Evolutionary conservation across 1,140 invertebrate genomes (phyloP).

Genomic region (Drosophila subpulchrella): DNA sequence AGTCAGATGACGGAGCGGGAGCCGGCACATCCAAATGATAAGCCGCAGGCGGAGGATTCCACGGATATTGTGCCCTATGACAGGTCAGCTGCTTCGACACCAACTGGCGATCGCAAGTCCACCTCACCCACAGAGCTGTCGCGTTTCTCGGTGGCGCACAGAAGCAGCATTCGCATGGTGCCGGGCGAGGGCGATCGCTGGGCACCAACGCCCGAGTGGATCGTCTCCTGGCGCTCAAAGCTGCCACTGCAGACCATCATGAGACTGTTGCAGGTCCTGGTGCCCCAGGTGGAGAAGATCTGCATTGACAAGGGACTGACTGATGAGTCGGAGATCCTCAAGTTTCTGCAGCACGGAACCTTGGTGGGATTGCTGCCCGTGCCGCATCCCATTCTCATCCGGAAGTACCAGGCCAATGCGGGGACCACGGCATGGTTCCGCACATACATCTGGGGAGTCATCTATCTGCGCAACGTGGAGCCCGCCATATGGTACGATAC

Average conservation of each 20-base stretch:
- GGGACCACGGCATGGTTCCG: slow-evolving; percentile 99
- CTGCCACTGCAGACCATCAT: slow-evolving; percentile 99
- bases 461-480: slow-evolving; percentile 99
- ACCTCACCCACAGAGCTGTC: slow-evolving; percentile 60
- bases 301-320: slow-evolving; percentile 99
- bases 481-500: slow-evolving; percentile 99
- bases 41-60: slow-evolving; percentile 36
- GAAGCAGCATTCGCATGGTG: slow-evolving; percentile 81
- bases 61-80: slow-evolving; percentile 56
- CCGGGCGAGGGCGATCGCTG: slow-evolving; percentile 86
- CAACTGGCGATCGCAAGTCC: slow-evolving; percentile 53
- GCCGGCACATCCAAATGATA: slow-evolving; percentile 90
- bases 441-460: slow-evolving; percentile 99
- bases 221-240: slow-evolving; percentile 98
- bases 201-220: slow-evolving; percentile 97
- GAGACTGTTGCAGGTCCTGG: slow-evolving; percentile 98
- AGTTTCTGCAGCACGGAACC: slow-evolving; percentile 99
- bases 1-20: slow-evolving; percentile 97
- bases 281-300: slow-evolving; percentile 99
- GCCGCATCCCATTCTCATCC: slow-evolving; percentile 99
- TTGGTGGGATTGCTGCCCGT: slow-evolving; percentile 98
- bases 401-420: slow-evolving; percentile 99
- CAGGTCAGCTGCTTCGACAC: slow-evolving; percentile 44
- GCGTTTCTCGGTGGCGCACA: slow-evolving; percentile 80
- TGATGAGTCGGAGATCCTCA: slow-evolving; percentile 99